A percentile compares a stretch with the other conserved stretches of the same genome.
Evolutionary conservation across 2,797 vertebrate species (phyloP).

Genomic region (Mionectes olivaceus): DNA sequence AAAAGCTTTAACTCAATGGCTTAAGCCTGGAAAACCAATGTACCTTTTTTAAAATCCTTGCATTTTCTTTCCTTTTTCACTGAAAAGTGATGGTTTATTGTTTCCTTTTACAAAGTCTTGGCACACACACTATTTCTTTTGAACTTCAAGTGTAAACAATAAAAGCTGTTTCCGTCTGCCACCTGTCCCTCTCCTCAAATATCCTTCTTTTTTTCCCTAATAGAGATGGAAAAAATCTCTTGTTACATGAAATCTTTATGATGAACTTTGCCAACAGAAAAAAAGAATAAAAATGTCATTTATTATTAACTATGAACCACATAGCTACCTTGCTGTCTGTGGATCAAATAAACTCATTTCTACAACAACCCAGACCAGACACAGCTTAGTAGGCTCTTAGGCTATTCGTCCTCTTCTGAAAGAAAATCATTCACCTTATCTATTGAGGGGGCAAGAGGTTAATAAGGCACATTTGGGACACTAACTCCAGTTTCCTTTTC

Average conservation of each 20-base stretch:
- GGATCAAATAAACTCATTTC: not conserved
- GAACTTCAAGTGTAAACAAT: slow-evolving; percentile 52
- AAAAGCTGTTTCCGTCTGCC: not conserved
- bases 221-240: not conserved
- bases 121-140: slow-evolving; percentile 31
- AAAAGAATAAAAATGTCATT: not conserved
- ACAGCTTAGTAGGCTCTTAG: not conserved
- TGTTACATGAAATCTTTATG: not conserved
- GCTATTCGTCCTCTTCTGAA: accelerated
- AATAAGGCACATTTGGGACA: not conserved
- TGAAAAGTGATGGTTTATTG: slow-evolving; percentile 46
- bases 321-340: not conserved
- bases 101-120: slow-evolving; percentile 43
- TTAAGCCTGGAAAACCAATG: not conserved
- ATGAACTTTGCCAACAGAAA: not conserved
- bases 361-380: not conserved
- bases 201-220: slow-evolving; percentile 16
- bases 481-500: not conserved
- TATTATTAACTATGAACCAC: not conserved
- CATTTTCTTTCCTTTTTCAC: slow-evolving; percentile 27
- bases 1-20: not conserved
- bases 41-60: not conserved
- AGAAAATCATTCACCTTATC: not conserved
- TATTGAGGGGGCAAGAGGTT: not conserved
- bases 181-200: not conserved